A percentile compares a stretch with the other conserved stretches of the same genome.
Evolutionary conservation across 2,113 vertebrate species (phyloP).

Genomic region (Craseonycteris thonglongyai): DNA sequence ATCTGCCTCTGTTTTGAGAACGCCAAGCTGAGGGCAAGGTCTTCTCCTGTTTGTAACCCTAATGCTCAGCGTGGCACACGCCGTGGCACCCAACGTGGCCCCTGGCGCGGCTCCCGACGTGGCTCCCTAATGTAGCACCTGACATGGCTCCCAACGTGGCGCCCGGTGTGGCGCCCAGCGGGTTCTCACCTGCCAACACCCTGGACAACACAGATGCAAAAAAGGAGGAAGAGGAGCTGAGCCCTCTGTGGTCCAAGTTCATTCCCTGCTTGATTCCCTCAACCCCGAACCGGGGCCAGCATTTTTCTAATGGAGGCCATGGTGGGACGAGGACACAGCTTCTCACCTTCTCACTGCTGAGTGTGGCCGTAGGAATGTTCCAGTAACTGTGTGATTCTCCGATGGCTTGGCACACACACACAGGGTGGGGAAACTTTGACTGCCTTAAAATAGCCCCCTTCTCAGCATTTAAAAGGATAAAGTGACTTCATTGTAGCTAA

Average conservation of each 20-base stretch:
- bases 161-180: background rate
- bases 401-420: background rate
- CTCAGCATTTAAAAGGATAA: slow-evolving; percentile 9
- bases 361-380: background rate
- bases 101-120: too few species aligned
- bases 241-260: background rate
- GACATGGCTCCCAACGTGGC: too few species aligned
- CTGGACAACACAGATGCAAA: rapidly evolving
- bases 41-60: background rate
- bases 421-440: slow-evolving; percentile 32
- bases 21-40: background rate
- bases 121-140: too few species aligned
- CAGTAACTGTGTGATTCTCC: background rate
- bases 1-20: background rate
- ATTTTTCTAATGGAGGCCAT: background rate
- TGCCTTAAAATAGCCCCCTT: slow-evolving; percentile 38
- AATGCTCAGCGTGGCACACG: too few species aligned
- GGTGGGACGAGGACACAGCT: background rate
- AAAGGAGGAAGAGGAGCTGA: background rate
- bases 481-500: slow-evolving; percentile 48
- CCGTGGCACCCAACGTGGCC: too few species aligned
- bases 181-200: background rate
- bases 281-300: background rate
- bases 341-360: background rate
- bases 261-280: background rate